phyloP scores from a whole-genome alignment of 2,113 vertebrate genomes.

The Porphyrio hochstetteri region DNA sequence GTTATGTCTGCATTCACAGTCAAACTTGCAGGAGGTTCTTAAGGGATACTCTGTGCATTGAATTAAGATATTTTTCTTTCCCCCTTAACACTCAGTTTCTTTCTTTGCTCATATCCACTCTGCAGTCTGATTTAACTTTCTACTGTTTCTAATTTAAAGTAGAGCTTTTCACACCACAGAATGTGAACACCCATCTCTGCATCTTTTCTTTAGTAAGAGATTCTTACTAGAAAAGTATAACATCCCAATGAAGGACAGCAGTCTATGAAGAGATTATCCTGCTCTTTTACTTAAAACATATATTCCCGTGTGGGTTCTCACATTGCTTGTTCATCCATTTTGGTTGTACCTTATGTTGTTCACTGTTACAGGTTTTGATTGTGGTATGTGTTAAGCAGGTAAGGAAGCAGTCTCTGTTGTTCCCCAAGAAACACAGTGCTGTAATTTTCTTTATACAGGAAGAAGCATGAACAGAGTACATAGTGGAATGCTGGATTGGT shows the following conservation, averaged over 20 bases:
- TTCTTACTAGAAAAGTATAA: not conserved
- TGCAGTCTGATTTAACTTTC: not conserved
- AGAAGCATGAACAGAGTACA: not conserved
- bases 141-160: not conserved
- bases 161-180: not conserved
- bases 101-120: not conserved
- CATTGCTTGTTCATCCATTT: not conserved
- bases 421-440: not conserved
- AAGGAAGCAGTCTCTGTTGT: not conserved
- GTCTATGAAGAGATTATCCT: not conserved
- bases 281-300: not conserved
- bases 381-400: not conserved
- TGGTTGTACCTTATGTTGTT: not conserved
- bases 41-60: not conserved
- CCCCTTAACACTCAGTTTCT: no score
- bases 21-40: conserved; percentile 24
- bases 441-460: not conserved
- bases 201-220: not conserved
- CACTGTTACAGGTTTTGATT: not conserved
- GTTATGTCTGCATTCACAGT: conserved; percentile 36
- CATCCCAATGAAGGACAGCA: not conserved
- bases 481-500: not conserved
- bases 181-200: not conserved
- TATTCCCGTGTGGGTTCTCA: not conserved
- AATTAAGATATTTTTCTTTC: not conserved